Evolutionary conservation across 1,140 invertebrate genomes (phyloP).

Genomic region (Drosophila fuyamai): DNA sequence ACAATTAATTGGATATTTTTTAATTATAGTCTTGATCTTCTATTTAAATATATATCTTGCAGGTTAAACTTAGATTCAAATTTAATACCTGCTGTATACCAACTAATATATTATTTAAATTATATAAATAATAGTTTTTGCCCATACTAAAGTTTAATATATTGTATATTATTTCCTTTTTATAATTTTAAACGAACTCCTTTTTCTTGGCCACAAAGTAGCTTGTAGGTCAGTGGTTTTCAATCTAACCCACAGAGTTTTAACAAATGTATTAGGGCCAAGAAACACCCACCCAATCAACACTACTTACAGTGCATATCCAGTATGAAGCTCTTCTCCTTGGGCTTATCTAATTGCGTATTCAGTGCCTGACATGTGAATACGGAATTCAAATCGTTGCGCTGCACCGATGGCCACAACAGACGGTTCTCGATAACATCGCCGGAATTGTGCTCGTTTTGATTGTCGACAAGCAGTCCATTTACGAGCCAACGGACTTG

Average conservation of each 20-base stretch:
- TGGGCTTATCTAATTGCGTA: conserved; percentile 91
- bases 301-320: conserved; percentile 93
- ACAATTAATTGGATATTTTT: no score
- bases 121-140: no score
- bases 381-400: conserved; percentile 92
- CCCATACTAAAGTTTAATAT: no score
- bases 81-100: no score
- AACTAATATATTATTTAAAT: no score
- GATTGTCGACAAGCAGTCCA: conserved; percentile 90
- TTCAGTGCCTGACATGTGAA: conserved; percentile 94
- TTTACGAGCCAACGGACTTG: conserved; percentile 91
- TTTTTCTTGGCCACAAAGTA: neutral
- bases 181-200: neutral
- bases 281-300: neutral
- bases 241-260: neutral
- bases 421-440: conserved; percentile 94
- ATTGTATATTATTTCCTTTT: neutral
- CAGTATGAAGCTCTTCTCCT: conserved; percentile 90
- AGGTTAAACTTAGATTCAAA: no score
- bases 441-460: conserved; percentile 92
- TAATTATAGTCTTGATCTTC: no score
- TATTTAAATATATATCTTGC: no score
- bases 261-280: neutral
- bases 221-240: neutral
- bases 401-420: conserved; percentile 89